These are phyloP conservation scores for Tetraodon nigroviridis DNA, from an alignment of 2,113 vertebrate species.

Conservation along the genomic window DNA sequence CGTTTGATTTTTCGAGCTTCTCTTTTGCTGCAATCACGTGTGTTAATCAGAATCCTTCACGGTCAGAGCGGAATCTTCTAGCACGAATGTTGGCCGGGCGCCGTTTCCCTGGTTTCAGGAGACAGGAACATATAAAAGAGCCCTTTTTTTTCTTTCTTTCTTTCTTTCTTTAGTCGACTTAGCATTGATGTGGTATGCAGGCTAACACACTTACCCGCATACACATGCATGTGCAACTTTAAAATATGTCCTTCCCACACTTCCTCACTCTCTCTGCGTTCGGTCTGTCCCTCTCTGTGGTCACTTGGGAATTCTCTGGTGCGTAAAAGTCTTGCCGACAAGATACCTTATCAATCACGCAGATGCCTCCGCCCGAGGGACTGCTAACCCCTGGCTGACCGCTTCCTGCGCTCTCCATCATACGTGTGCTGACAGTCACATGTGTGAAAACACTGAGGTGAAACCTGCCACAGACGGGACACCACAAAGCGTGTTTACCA, in stretches of 20 bases:
- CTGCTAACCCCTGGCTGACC: background rate
- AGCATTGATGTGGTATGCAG: no score
- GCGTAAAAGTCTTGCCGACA: background rate
- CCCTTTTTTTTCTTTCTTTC: no score
- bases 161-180: no score
- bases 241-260: no score
- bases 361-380: background rate
- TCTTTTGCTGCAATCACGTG: slow-evolving; percentile 6
- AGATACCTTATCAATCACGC: background rate
- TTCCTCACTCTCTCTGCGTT: background rate
- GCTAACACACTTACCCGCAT: no score
- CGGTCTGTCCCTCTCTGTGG: background rate
- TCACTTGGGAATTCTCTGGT: background rate
- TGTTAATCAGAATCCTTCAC: slow-evolving; percentile 10
- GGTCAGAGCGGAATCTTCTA: no score
- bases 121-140: no score
- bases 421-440: slow-evolving; percentile 15
- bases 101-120: no score
- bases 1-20: slow-evolving; percentile 16
- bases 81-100: no score
- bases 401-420: slow-evolving; percentile 13
- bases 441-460: slow-evolving; percentile 17
- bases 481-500: slow-evolving; percentile 45
- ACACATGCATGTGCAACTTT: no score
- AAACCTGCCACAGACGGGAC: slow-evolving; percentile 13